Base-by-base conservation (phyloP, 2,797 vertebrate genomes). In the Acropternis orthonyx region DNA sequence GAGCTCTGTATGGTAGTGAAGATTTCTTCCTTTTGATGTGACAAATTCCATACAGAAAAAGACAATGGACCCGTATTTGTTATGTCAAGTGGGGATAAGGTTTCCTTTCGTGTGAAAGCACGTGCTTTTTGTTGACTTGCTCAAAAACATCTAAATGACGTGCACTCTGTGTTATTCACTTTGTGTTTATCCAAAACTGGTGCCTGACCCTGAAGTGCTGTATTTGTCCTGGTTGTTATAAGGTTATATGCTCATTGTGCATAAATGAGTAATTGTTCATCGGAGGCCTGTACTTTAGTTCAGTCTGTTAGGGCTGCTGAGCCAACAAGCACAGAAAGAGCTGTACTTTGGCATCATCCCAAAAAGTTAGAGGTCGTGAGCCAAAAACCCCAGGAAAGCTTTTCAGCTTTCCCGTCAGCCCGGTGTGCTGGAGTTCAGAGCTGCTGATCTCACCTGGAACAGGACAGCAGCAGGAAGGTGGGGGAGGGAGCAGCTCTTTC, bases 401-500 rank as follows among this genome's bases (percentile, higher is more conserved):
- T 95, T 95, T 94, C 10, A 26, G 85, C 90, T 94, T 96, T 97
- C 96, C 94, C 90, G 67, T 90, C 95, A 96, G 83, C 63, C 18
- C 0, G 0, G 83, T 16, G 74, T n/a, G 69, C 77, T 86, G 88
- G 88, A 88, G 94, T 92, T 95, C 61, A 61, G 94, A 93, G 92
- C 74, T 86, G 88, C 92, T 96, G 95, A 97, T 66, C 94, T 95
- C 96, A 95, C 94, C 95, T 97, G 90, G 66, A 95, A 14, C 52
- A 16, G 44, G 52, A 41, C 85, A 72, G 87, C 72, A 84, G 85
- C 58, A 73, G 18, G 55, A 43, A 30, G 59, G 0, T 4, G 58
- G 54, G 59, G 2, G 12, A 43, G 56, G 59, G 68, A 72, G 66
- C 55, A 49, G 48, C 59, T 46, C 27, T 18, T 79, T 81, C 80